Percentiles rank a stretch among this genome's conserved stretches.
These are phyloP conservation scores for Halichoeres trimaculatus DNA, from an alignment of 2,113 vertebrate species.

Conservation along the genomic window DNA sequence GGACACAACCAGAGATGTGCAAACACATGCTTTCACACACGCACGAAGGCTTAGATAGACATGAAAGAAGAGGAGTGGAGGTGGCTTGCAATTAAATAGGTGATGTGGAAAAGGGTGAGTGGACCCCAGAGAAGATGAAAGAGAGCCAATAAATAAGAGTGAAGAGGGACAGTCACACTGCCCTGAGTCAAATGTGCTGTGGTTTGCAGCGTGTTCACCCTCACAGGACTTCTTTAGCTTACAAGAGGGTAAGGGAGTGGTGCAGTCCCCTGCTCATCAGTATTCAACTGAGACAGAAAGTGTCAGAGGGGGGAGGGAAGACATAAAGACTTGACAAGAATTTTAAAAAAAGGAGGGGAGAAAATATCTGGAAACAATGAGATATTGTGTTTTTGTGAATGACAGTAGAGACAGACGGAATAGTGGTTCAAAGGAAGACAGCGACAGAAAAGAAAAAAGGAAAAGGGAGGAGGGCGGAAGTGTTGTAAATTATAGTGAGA, in stretches of 20 bases:
- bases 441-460: slow-evolving; percentile 2
- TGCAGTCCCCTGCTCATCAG: slow-evolving; percentile 71
- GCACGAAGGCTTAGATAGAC: slow-evolving; percentile 11
- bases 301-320: background rate
- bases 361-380: slow-evolving; percentile 26
- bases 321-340: slow-evolving; percentile 24
- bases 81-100: slow-evolving; percentile 2
- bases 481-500: slow-evolving; percentile 57
- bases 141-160: slow-evolving; percentile 46
- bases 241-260: slow-evolving; percentile 64
- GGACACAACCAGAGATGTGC: slow-evolving; percentile 36
- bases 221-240: slow-evolving; percentile 55
- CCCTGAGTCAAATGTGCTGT: slow-evolving; percentile 41
- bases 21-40: background rate
- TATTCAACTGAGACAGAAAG: slow-evolving; percentile 57
- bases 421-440: slow-evolving; percentile 30
- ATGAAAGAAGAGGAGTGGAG: background rate
- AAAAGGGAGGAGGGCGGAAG: slow-evolving; percentile 15
- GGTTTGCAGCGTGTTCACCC: slow-evolving; percentile 30
- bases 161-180: slow-evolving; percentile 44
- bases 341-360: background rate
- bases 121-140: slow-evolving; percentile 39
- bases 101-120: slow-evolving; percentile 34
- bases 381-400: slow-evolving; percentile 56
- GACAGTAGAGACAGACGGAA: slow-evolving; percentile 41